Evolutionary conservation across 2,797 vertebrate genomes (phyloP), one percentile per base, ranked within the genome.

Genomic region (Garrulus glandarius): DNA sequence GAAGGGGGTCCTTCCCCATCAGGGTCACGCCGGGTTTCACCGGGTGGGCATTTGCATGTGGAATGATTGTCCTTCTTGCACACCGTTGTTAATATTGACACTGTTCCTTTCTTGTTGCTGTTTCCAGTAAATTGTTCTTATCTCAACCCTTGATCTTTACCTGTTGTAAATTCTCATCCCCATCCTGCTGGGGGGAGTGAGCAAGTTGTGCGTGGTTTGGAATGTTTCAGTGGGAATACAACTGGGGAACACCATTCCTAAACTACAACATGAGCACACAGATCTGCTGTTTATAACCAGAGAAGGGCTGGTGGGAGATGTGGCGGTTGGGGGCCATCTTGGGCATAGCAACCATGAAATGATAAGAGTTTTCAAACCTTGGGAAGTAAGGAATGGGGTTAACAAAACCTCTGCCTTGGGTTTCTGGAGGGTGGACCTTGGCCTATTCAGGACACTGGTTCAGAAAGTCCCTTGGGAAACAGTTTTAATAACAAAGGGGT

Each of bases 41-140:
- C 0, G 17, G 20, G 16, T 53, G 29, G 34, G 19, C 24, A 11
- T 32, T 52, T 27, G 15, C 0, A 0, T 39, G 34, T 37, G n/a
- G 39, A 53, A 6, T 27, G 6, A 23, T 49, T 10, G 6, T 30
- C 5, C 29, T 32, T 29, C 5, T n/a, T 17, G 6, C 16, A 46
- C 15, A 13, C 19, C 9, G 1, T 59, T 56, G 4, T 37, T 43
- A 9, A n/a, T 26, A 43, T 7, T 50, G 37, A 30, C 32, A 11
- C 14, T 59, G 17, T 18, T 64, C 2, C 1, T 27, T 59, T n/a
- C n/a, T 59, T 59, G 22, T 7, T 56, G 41, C 34, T 34, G 7
- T 23, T 41, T 13, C 14, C 30, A 41, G 34, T 27, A 19, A 19
- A 32, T 43, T 36, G 6, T n/a, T 60, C 13, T 47, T 29, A 20